These are phyloP conservation scores for Ceratosolen fusciceps DNA, from an alignment of 1,140 invertebrate genomes.

Conservation along the genomic window DNA sequence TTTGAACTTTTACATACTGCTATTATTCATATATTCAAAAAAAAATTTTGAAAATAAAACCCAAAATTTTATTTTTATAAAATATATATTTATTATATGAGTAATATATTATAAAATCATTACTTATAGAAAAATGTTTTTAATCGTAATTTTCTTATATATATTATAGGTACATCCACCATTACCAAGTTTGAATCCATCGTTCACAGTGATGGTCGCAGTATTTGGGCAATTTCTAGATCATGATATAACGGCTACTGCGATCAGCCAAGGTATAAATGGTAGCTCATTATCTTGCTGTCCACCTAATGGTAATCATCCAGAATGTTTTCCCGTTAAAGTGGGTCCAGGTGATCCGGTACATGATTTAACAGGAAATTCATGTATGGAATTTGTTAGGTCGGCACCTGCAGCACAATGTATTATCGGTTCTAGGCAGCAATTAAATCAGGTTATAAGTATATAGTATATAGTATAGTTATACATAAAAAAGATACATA, in stretches of 20 bases:
- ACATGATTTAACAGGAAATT: slow-evolving; percentile 76
- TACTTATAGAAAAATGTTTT: too few species aligned
- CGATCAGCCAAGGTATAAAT: slow-evolving; percentile 78
- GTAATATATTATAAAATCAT: too few species aligned
- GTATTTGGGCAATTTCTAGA: slow-evolving; percentile 97
- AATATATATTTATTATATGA: too few species aligned
- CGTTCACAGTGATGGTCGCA: slow-evolving; percentile 85
- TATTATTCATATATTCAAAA: too few species aligned
- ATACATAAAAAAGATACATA: too few species aligned
- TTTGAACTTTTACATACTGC: too few species aligned
- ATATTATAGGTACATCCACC: slow-evolving; percentile 77
- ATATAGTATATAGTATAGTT: neutral
- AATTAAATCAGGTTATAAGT: slow-evolving; percentile 85
- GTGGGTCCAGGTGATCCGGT: slow-evolving; percentile 79
- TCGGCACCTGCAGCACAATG: slow-evolving; percentile 90
- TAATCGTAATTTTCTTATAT: too few species aligned
- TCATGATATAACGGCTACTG: slow-evolving; percentile 92
- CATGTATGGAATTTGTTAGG: slow-evolving; percentile 88
- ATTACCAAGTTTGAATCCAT: slow-evolving; percentile 78
- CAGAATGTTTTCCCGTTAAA: slow-evolving; percentile 86
- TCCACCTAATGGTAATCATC: slow-evolving; percentile 72
- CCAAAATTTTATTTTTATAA: too few species aligned
- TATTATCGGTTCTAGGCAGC: slow-evolving; percentile 85
- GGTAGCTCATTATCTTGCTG: slow-evolving; percentile 79
- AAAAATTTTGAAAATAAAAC: too few species aligned